Conservation (phyloP, 1,140 invertebrate genomes). For the Heliconius congener region DNA sequence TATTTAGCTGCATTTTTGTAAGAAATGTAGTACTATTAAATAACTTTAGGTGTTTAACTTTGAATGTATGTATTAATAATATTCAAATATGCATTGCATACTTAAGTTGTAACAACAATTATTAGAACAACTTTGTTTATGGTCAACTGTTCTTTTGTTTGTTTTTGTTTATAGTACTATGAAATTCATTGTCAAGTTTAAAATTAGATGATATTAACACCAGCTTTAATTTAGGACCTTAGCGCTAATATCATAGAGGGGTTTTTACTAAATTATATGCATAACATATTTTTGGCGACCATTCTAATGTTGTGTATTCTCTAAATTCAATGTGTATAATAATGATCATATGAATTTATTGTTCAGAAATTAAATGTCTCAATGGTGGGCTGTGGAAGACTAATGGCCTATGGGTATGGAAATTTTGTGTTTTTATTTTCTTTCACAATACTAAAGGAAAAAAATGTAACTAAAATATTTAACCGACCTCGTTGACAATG, state of each 20-base stretch:
- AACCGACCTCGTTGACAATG: conserved; percentile 35
- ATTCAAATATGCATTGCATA: neutral
- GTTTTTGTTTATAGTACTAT: conserved; percentile 21
- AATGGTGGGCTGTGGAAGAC: conserved; percentile 48
- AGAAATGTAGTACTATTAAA: neutral
- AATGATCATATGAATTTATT: conserved; percentile 44
- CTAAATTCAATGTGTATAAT: conserved; percentile 36
- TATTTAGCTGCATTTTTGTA: neutral
- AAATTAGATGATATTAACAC: conserved; percentile 26
- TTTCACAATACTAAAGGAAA: conserved; percentile 41
- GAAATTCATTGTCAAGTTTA: conserved; percentile 33
- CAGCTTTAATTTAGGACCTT: conserved; percentile 26
- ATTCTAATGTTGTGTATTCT: conserved; percentile 37
- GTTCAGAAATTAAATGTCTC: conserved; percentile 42
- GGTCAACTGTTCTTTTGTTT: conserved; percentile 22
- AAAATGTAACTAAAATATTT: conserved; percentile 26
- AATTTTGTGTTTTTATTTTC: conserved; percentile 47
- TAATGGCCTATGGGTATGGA: conserved; percentile 48
- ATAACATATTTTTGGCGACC: conserved; percentile 34
- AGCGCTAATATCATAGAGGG: conserved; percentile 24
- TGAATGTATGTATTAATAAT: neutral
- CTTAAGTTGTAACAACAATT: neutral
- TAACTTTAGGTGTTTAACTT: neutral
- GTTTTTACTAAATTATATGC: conserved; percentile 18
- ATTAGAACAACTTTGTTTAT: conserved; percentile 12